Evolutionary conservation across 2,797 vertebrate genomes (phyloP).

Genomic region (Poecile montanus): DNA sequence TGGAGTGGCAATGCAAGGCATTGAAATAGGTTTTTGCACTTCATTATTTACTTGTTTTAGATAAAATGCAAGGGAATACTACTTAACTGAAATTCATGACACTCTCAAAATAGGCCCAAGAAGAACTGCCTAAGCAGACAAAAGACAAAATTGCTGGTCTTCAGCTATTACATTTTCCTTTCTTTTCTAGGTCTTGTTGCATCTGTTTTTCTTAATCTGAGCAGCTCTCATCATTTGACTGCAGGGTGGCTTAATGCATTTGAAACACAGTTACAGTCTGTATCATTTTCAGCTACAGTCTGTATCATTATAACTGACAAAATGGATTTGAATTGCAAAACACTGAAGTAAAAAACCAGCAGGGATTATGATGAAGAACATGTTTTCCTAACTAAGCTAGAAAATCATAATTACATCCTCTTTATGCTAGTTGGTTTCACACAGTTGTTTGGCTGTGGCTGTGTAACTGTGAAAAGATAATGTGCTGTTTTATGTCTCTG

Average conservation of each 20-base stretch:
- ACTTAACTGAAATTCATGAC: neutral
- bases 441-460: neutral
- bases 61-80: neutral
- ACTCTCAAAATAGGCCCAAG: neutral
- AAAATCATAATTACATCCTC: constrained; percentile 9
- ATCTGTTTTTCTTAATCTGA: constrained; percentile 7
- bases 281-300: neutral
- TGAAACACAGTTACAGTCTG: constrained; percentile 22
- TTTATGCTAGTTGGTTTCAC: neutral
- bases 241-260: neutral
- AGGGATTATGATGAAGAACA: neutral
- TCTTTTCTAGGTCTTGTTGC: neutral
- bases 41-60: neutral
- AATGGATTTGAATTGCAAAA: constrained; percentile 20
- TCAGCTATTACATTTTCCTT: neutral
- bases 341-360: neutral
- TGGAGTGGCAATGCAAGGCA: neutral
- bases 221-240: neutral
- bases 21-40: neutral
- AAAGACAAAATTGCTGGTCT: neutral
- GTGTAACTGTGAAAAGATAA: neutral
- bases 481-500: neutral
- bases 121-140: neutral
- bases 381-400: constrained; percentile 1
- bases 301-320: constrained; percentile 26